Evolutionary conservation across 2,888 invertebrate genomes (phyloP).

Genomic region (Atethmia centrago): DNA sequence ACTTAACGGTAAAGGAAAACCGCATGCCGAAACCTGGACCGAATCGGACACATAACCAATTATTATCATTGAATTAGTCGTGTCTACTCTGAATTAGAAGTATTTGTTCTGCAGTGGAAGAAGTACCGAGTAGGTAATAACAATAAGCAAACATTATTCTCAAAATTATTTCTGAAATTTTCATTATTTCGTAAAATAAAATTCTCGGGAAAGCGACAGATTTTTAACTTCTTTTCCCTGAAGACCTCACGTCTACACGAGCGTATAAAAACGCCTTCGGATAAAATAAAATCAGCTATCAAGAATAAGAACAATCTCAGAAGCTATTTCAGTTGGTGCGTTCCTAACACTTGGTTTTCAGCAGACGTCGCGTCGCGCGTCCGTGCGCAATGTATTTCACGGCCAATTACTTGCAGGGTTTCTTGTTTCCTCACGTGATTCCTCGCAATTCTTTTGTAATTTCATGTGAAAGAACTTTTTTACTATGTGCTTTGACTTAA

Average conservation of each 20-base stretch:
- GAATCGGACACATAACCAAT: too few relatives aligned
- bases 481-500: too few relatives aligned
- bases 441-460: too few relatives aligned
- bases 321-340: slow-evolving; percentile 38
- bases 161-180: not conserved
- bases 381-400: slow-evolving; percentile 53
- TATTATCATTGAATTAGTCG: not conserved
- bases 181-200: not conserved
- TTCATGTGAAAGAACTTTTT: too few relatives aligned
- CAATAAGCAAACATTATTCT: not conserved
- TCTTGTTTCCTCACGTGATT: slow-evolving; percentile 53
- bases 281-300: slow-evolving; percentile 35
- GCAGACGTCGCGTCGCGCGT: slow-evolving; percentile 39
- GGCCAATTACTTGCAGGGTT: slow-evolving; percentile 58
- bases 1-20: too few relatives aligned
- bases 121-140: not conserved
- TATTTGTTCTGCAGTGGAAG: not conserved
- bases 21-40: too few relatives aligned
- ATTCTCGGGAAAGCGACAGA: slow-evolving; percentile 2
- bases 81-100: not conserved
- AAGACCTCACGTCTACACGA: slow-evolving; percentile 9
- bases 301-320: slow-evolving; percentile 40
- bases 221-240: slow-evolving; percentile 7
- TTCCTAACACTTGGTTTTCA: slow-evolving; percentile 50
- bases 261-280: slow-evolving; percentile 4